Evolutionary conservation across 2,888 invertebrate species (phyloP).

Genomic region (Unio pictorum): DNA sequence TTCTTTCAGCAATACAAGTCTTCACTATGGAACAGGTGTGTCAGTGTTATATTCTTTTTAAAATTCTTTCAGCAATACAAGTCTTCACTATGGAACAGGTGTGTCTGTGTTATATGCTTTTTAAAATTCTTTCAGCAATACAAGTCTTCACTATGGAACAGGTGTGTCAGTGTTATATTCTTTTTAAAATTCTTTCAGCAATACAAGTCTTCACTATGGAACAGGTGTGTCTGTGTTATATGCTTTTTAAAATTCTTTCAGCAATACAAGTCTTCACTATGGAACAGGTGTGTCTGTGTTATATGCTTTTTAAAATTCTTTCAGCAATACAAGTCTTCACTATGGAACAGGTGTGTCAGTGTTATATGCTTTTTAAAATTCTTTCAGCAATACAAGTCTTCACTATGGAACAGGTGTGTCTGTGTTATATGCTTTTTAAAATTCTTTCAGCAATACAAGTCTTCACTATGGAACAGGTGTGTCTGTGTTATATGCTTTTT

Average conservation of each 20-base stretch:
- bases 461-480: conserved; percentile 92
- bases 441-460: conserved; percentile 76
- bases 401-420: conserved; percentile 89
- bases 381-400: conserved; percentile 80
- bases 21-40: conserved; percentile 90
- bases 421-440: conserved; percentile 65
- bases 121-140: conserved; percentile 74
- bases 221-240: conserved; percentile 80
- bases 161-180: conserved; percentile 78
- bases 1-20: conserved; percentile 78
- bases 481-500: conserved; percentile 71
- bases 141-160: conserved; percentile 88
- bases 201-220: conserved; percentile 88
- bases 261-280: conserved; percentile 88
- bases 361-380: neutral
- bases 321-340: conserved; percentile 84
- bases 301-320: conserved; percentile 6
- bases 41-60: conserved; percentile 71
- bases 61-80: conserved; percentile 75
- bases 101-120: conserved; percentile 74
- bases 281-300: conserved; percentile 82
- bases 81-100: conserved; percentile 91
- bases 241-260: conserved; percentile 27
- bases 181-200: conserved; percentile 68
- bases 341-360: conserved; percentile 86